phyloP scores from a whole-genome alignment of 1,140 invertebrate genomes.

The Bombus difficillimus region DNA sequence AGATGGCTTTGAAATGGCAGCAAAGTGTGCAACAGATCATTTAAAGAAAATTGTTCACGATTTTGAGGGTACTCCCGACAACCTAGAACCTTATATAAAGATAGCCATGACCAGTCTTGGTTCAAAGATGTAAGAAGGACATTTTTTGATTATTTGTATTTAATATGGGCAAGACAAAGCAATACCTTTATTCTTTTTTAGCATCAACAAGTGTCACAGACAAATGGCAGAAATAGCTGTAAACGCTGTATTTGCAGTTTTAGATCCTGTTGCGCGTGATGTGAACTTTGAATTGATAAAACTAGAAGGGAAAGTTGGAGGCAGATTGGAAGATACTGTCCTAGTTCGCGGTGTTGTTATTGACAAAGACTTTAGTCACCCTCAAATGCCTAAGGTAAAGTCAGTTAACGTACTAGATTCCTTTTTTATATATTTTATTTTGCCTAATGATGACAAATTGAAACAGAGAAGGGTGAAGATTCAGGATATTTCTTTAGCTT shows the following conservation, averaged over 20 bases:
- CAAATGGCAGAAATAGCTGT: constrained; percentile 99
- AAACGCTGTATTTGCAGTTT: constrained; percentile 96
- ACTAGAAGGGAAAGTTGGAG: constrained; percentile 99
- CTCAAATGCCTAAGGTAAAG: constrained; percentile 98
- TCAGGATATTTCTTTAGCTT: constrained; percentile 40
- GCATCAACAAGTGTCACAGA: constrained; percentile 93
- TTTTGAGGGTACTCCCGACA: constrained; percentile 92
- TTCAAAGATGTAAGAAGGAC: constrained; percentile 93
- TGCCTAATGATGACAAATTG: constrained; percentile 27
- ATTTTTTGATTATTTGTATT: constrained; percentile 23
- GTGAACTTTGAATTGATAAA: constrained; percentile 99
- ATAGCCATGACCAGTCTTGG: constrained; percentile 99
- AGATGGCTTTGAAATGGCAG: constrained; percentile 99
- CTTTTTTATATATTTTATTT: neutral
- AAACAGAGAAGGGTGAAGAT: constrained; percentile 72
- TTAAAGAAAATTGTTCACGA: constrained; percentile 94
- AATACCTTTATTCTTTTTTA: constrained; percentile 67
- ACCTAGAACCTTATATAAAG: constrained; percentile 94
- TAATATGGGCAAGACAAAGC: neutral
- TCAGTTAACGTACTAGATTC: neutral
- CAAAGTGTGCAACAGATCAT: constrained; percentile 93
- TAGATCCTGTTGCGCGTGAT: constrained; percentile 96
- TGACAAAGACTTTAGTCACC: constrained; percentile 99
- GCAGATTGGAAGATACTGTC: constrained; percentile 98
- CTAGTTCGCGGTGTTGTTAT: constrained; percentile 98